Evolutionary conservation across 2,888 invertebrate genomes (phyloP).

Genomic region (Nephrotoma flavescens): DNA sequence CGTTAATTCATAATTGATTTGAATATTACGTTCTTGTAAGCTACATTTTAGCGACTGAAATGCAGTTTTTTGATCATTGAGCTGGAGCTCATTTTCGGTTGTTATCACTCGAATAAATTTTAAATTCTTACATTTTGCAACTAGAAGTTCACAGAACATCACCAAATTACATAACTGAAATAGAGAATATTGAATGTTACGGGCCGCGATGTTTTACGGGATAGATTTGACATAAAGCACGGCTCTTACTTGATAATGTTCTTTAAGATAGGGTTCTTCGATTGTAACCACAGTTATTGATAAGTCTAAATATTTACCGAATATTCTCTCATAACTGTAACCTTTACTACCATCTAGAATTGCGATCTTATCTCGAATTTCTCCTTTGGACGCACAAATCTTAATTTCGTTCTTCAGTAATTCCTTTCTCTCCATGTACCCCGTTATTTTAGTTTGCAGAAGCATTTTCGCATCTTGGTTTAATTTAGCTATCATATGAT

Average conservation of each 20-base stretch:
- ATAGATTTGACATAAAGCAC: too few species aligned
- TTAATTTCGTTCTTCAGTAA: slow-evolving; percentile 55
- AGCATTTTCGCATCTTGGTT: slow-evolving; percentile 32
- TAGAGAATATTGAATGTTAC: slow-evolving; percentile 8
- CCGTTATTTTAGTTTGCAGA: slow-evolving; percentile 39
- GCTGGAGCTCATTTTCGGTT: slow-evolving; percentile 36
- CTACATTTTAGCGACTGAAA: slow-evolving; percentile 45
- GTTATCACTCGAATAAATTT: slow-evolving; percentile 46
- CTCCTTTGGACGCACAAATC: slow-evolving; percentile 52
- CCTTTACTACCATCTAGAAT: slow-evolving; percentile 64
- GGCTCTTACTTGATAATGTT: slow-evolving; percentile 59
- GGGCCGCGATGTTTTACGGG: too few species aligned
- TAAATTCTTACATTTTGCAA: slow-evolving; percentile 49
- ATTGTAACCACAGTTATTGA: slow-evolving; percentile 54
- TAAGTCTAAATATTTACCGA: slow-evolving; percentile 65
- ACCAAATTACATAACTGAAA: slow-evolving; percentile 72
- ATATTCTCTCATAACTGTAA: slow-evolving; percentile 60
- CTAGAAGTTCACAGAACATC: slow-evolving; percentile 64
- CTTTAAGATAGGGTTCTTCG: slow-evolving; percentile 76
- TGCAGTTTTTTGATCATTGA: slow-evolving; percentile 40
- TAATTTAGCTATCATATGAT: slow-evolving; percentile 34
- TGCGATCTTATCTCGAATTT: slow-evolving; percentile 55
- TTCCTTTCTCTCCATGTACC: slow-evolving; percentile 74
- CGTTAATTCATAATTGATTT: slow-evolving; percentile 49
- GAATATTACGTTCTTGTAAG: slow-evolving; percentile 42